A percentile compares a stretch with the other conserved stretches of the same genome.
Conservation (phyloP, 2,113 vertebrate species). For the Pseudois nayaur region DNA sequence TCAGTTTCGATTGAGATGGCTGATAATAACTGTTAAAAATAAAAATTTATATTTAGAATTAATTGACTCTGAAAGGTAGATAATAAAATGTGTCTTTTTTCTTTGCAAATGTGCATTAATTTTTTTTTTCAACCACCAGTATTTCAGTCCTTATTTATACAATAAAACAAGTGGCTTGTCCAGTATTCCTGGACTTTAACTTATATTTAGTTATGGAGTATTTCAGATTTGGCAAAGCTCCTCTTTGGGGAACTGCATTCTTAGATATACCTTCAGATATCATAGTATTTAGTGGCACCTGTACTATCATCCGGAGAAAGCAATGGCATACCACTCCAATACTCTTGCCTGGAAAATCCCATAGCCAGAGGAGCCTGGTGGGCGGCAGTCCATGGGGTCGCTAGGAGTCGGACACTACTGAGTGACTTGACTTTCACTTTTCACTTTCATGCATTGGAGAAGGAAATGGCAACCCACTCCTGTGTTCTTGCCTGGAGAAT, state of each 20-base stretch:
- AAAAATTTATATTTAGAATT: neutral
- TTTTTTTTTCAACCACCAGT: neutral
- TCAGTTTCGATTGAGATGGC: neutral
- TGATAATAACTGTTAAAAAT: neutral
- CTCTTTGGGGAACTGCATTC: neutral
- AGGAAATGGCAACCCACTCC: too few relatives aligned
- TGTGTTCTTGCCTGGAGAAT: too few relatives aligned
- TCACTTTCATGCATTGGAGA: too few relatives aligned
- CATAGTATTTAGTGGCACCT: neutral
- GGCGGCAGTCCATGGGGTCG: too few relatives aligned
- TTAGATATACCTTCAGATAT: neutral
- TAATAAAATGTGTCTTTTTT: neutral
- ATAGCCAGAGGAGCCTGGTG: too few relatives aligned
- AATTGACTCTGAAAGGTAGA: neutral
- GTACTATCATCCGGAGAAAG: too few relatives aligned
- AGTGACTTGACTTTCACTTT: too few relatives aligned
- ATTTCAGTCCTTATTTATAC: neutral
- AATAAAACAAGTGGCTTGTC: neutral
- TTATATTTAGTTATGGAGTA: neutral
- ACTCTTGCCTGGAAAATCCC: too few relatives aligned
- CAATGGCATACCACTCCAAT: too few relatives aligned
- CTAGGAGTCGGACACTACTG: too few relatives aligned
- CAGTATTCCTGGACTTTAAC: neutral
- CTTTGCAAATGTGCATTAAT: neutral
- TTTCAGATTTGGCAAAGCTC: neutral